phyloP scores from a whole-genome alignment of 2,888 invertebrate genomes.

The Cephus nigrinus region DNA sequence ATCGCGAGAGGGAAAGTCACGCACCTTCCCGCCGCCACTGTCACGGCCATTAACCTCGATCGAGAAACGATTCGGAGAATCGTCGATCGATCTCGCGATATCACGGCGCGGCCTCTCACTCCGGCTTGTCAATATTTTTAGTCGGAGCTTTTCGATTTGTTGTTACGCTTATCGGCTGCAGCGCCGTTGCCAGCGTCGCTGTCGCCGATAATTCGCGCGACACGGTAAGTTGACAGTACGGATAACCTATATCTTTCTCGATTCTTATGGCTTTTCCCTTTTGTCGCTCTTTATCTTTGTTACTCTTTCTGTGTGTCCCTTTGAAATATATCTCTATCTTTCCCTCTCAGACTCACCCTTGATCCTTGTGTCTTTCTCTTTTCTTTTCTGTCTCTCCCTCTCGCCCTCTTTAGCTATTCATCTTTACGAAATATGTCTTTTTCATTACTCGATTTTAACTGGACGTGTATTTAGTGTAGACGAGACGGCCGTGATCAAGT shows the following conservation, averaged over 20 bases:
- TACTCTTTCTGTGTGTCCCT: slow-evolving; percentile 8
- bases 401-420: not conserved
- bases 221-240: not conserved
- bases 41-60: not conserved
- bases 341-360: not conserved
- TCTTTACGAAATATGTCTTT: not conserved
- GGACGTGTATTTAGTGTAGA: not conserved
- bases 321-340: not conserved
- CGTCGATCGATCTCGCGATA: not conserved
- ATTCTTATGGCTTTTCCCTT: slow-evolving; percentile 15
- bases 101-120: not conserved
- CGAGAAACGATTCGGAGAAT: not conserved
- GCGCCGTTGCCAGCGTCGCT: slow-evolving; percentile 72
- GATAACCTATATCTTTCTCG: not conserved
- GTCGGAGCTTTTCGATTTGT: slow-evolving; percentile 59
- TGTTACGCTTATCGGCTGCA: slow-evolving; percentile 76
- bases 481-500: not conserved
- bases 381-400: not conserved
- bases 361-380: not conserved
- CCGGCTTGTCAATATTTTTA: slow-evolving; percentile 16
- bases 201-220: not conserved
- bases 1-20: not conserved
- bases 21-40: not conserved
- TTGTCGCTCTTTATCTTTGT: slow-evolving; percentile 4
- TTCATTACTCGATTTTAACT: not conserved